A percentile compares a stretch with the other conserved stretches of the same genome.
Evolutionary conservation across 2,113 vertebrate species (phyloP).

Genomic region (Dendropsophus ebraccatus): DNA sequence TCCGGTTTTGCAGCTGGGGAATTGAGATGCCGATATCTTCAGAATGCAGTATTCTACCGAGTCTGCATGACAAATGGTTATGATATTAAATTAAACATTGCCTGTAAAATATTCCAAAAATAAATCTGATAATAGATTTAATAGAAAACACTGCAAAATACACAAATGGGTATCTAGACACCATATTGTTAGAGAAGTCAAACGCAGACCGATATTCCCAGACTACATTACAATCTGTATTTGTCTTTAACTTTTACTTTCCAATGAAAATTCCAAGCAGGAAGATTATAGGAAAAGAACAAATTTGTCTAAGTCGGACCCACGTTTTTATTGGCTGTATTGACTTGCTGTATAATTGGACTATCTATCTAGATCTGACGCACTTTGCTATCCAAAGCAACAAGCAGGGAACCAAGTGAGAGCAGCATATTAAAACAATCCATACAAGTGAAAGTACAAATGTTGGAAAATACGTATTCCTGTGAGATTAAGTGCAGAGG

Average conservation of each 20-base stretch:
- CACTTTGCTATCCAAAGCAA: slow-evolving; percentile 6
- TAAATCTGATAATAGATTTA: neutral
- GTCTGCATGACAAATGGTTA: slow-evolving; percentile 11
- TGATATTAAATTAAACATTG: neutral
- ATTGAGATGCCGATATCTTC: neutral
- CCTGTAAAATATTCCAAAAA: neutral
- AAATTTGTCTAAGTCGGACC: slow-evolving; percentile 23
- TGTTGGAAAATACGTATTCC: slow-evolving; percentile 14
- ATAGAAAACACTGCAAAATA: neutral
- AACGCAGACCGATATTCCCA: neutral
- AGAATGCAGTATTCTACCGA: neutral
- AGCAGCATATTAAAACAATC: slow-evolving; percentile 41
- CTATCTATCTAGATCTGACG: slow-evolving; percentile 42
- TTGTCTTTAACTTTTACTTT: neutral
- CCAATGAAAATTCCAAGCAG: neutral
- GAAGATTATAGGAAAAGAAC: slow-evolving; percentile 10
- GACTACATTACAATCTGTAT: neutral
- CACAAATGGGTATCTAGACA: neutral
- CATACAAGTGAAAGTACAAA: slow-evolving; percentile 39
- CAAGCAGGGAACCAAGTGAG: slow-evolving; percentile 2
- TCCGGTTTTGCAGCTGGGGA: slow-evolving; percentile 6
- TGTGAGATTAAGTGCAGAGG: slow-evolving; percentile 38
- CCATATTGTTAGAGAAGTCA: neutral
- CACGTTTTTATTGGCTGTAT: slow-evolving; percentile 46
- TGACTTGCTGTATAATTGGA: slow-evolving; percentile 52